Base-by-base conservation (phyloP, 2,113 vertebrate genomes). In the Oncorhynchus masou region DNA sequence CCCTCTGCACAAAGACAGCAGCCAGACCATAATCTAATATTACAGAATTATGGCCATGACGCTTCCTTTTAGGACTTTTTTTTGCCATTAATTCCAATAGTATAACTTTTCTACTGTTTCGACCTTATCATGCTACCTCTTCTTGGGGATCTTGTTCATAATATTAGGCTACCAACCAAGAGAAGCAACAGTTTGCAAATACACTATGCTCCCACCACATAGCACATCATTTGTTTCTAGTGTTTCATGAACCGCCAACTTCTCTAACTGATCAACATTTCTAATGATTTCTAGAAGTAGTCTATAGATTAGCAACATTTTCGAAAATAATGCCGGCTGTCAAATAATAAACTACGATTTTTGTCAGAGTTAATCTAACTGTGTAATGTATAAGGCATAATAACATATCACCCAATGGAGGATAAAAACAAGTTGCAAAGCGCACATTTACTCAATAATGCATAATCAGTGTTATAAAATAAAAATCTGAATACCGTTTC, bases 171-270 rank as follows among this genome's bases (percentile, higher is more conserved):
- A 16, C 27, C 27, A 25, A 7, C 3, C 51, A 54, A 85, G 22
- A 13, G 84, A 79, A 87, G 91, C 91, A 92, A 92, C 91, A 92
- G 91, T 92, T 92, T 91, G 90, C 82, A 77, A 83, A 77, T 70
- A 73, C 79, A 51, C 59, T 62, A 45, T 45, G 66, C 76, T 79
- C n/a, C 39, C 39, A 45, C 39, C 39, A 62, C 59, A 62, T n/a
- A 62, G 16, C 19, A n/a, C 31, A 19, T 68, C 0, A 45, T 45
- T 39, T 68, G 27, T 15, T 68, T 16, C 5, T 31, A 11, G 39
- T 34, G 31, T 68, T 68, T 25, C 9, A 3, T 20, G 16, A 20
- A 27, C 19, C 1, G 6, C 8, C 31, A 68, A 68, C 67, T 34
- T 68, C 65, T 29, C 29, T 31, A 39, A 68, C 31, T 62, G 59